Conservation (phyloP, 2,113 vertebrate species). For the Barbus barbus region DNA sequence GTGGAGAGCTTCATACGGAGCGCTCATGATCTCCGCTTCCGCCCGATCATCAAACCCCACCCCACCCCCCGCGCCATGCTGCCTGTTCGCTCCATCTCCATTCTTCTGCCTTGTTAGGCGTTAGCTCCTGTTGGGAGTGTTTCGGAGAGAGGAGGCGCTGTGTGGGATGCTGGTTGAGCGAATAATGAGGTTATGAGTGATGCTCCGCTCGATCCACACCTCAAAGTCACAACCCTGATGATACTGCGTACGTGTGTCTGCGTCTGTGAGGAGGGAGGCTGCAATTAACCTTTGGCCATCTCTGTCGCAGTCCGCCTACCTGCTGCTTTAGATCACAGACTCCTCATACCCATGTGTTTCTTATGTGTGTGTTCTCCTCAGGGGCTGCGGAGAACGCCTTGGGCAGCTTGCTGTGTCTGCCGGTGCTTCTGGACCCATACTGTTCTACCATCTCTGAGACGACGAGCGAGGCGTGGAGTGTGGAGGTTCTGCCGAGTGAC, state of each 20-base stretch:
- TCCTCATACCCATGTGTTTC: constrained; percentile 42
- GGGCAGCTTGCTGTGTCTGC: constrained; percentile 92
- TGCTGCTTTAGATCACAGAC: constrained; percentile 57
- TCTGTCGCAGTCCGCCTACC: constrained; percentile 59
- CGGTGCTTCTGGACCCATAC: constrained; percentile 93
- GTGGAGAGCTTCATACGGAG: constrained; percentile 57
- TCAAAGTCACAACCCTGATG: constrained; percentile 63
- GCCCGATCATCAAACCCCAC: constrained; percentile 43
- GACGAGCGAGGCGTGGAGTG: constrained; percentile 98
- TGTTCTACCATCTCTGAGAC: constrained; percentile 99
- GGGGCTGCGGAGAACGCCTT: constrained; percentile 96
- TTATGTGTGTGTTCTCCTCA: constrained; percentile 65
- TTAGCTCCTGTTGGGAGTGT: constrained; percentile 43
- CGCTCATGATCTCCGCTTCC: constrained; percentile 61
- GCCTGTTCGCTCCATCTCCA: constrained; percentile 43
- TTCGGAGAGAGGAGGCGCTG: constrained; percentile 20
- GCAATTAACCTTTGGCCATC: constrained; percentile 71
- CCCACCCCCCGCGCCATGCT: constrained; percentile 33
- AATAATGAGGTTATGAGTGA: constrained; percentile 76
- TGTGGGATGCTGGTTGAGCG: constrained; percentile 56
- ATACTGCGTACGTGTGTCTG: constrained; percentile 45
- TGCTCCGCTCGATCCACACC: constrained; percentile 68
- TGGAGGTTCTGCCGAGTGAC: constrained; percentile 97
- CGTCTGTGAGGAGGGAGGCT: constrained; percentile 60
- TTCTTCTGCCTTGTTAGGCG: constrained; percentile 73